A percentile compares a stretch with the other conserved stretches of the same genome.
phyloP scores from a whole-genome alignment of 1,140 invertebrate species.

The Cotesia chilonis region DNA sequence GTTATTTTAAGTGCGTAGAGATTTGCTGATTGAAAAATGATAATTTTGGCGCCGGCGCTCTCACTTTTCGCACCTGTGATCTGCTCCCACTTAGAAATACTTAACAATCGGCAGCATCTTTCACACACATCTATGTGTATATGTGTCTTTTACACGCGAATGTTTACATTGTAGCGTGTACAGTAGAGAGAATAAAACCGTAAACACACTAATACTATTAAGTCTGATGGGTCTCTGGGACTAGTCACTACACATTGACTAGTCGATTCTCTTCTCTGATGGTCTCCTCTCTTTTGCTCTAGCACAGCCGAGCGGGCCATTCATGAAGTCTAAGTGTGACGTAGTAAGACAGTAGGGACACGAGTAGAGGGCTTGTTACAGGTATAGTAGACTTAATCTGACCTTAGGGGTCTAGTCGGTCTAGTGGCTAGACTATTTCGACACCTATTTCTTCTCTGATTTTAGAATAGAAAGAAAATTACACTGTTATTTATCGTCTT shows the following conservation, averaged over 20 bases:
- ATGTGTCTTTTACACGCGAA: not conserved
- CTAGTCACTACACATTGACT: no score
- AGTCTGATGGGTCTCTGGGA: no score
- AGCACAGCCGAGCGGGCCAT: constrained; percentile 26
- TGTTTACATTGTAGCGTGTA: not conserved
- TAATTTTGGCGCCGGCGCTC: constrained; percentile 30
- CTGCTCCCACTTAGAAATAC: not conserved
- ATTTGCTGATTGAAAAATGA: constrained; percentile 28
- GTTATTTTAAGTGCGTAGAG: not conserved
- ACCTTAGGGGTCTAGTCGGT: not conserved
- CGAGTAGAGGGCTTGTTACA: constrained; percentile 18
- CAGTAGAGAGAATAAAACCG: not conserved
- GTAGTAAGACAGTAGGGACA: constrained; percentile 31
- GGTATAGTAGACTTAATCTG: constrained; percentile 18
- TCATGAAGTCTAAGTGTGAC: constrained; percentile 18
- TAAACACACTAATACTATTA: no score
- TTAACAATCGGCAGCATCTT: not conserved
- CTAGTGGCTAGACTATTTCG: no score
- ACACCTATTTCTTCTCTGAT: no score
- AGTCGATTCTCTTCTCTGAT: constrained; percentile 10
- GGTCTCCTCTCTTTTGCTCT: constrained; percentile 33
- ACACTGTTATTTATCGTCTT: no score
- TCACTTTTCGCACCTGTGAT: constrained; percentile 25
- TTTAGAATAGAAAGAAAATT: no score
- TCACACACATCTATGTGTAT: not conserved